Evolutionary conservation across 2,888 invertebrate species (phyloP).

Genomic region (Aleiodes alternator): DNA sequence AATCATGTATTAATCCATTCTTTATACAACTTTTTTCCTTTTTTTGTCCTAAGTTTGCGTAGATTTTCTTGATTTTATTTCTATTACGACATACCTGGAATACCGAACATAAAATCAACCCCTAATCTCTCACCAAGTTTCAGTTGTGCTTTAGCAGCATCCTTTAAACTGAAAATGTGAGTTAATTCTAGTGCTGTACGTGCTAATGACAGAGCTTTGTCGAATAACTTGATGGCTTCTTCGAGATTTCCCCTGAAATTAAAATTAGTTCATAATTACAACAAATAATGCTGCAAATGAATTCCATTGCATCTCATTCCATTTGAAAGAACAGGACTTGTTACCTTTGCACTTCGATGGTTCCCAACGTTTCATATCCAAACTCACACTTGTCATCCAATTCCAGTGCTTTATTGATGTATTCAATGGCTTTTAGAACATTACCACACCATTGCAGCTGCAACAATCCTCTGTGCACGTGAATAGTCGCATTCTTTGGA

Average conservation of each 20-base stretch:
- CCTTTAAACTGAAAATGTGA: conserved; percentile 91
- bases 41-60: not conserved
- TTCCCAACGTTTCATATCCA: conserved; percentile 96
- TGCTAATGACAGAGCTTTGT: conserved; percentile 90
- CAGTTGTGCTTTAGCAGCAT: conserved; percentile 93
- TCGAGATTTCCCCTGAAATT: conserved; percentile 87
- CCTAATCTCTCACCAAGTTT: conserved; percentile 88
- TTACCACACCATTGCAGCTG: conserved; percentile 91
- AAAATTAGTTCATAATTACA: conserved; percentile 42
- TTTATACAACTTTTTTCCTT: conserved; percentile 37
- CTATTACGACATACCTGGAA: conserved; percentile 56
- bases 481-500: conserved; percentile 89
- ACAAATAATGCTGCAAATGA: conserved; percentile 19
- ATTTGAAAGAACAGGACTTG: not conserved
- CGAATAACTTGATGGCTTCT: conserved; percentile 89
- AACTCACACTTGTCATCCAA: conserved; percentile 95
- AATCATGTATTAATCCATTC: conserved; percentile 42
- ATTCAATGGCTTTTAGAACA: conserved; percentile 85
- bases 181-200: conserved; percentile 93
- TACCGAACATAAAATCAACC: conserved; percentile 75
- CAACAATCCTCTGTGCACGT: conserved; percentile 91
- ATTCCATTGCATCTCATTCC: too few species aligned
- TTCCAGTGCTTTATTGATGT: conserved; percentile 88
- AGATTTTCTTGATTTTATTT: not conserved
- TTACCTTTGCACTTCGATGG: conserved; percentile 90